A percentile compares a stretch with the other conserved stretches of the same genome.
Conservation (phyloP, 37 sponge, comb jelly and placozoan species). For the Cladorhizidae sp. region DNA sequence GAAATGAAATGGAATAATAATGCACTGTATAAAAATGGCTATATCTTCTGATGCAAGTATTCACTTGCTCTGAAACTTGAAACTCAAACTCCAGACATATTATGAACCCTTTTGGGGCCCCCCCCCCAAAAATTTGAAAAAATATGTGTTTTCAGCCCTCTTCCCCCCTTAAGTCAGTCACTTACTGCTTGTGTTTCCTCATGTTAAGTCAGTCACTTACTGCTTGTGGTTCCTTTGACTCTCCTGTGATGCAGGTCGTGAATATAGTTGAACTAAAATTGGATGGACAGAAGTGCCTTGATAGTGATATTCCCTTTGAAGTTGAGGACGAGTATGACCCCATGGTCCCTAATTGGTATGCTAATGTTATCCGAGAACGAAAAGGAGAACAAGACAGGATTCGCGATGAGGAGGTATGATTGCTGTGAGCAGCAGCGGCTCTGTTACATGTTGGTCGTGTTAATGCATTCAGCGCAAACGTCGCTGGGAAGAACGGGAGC, state of each 20-base stretch:
- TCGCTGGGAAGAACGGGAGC: slow-evolving; percentile 13
- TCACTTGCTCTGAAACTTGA: too few relatives aligned
- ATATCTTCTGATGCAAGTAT: too few relatives aligned
- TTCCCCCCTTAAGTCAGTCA: too few relatives aligned
- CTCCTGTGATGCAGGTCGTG: background rate
- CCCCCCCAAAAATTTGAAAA: too few relatives aligned
- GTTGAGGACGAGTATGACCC: slow-evolving; percentile 93
- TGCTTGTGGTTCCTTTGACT: background rate
- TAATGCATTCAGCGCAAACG: slow-evolving; percentile 12
- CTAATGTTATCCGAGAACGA: slow-evolving; percentile 33
- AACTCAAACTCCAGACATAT: too few relatives aligned
- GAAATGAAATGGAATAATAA: too few relatives aligned
- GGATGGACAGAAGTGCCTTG: slow-evolving; percentile 27
- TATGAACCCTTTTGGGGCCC: too few relatives aligned
- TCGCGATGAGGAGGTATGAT: slow-evolving; percentile 32
- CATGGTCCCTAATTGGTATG: slow-evolving; percentile 92
- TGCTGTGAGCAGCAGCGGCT: background rate
- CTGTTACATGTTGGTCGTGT: background rate
- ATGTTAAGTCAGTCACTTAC: too few relatives aligned
- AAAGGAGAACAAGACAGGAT: slow-evolving; percentile 37
- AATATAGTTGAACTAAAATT: background rate
- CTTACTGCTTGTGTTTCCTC: too few relatives aligned
- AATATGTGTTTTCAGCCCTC: too few relatives aligned
- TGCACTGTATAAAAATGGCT: too few relatives aligned
- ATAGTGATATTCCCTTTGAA: slow-evolving; percentile 61